Evolutionary conservation across 1,140 invertebrate genomes (phyloP), one percentile per base, ranked within the genome.

Genomic region (Drosophila suzukii): DNA sequence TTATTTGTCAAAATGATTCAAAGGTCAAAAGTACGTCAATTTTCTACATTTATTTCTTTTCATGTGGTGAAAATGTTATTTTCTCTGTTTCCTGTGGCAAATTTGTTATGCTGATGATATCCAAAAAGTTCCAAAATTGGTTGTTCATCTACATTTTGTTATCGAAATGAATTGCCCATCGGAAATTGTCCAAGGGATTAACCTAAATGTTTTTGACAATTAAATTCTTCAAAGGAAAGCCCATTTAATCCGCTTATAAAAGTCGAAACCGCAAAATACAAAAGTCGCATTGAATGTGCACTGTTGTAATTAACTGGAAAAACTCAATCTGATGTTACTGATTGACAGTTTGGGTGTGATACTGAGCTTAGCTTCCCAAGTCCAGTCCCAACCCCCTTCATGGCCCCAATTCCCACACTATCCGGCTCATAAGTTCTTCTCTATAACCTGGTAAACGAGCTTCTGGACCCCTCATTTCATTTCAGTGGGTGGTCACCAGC

Each of bases 261-360:
- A 17, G 8, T 27, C n/a, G 15, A 13, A 17, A 57, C 51, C 43
- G 51, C 67, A 71, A 39, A 38, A 38, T 30, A 20, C 43, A 57
- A 36, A 39, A 50, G 36, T 20, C 12, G 36, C 51, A 36, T 50
- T 41, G 39, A 30, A 38, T 41, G 27, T 38, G 51, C n/a, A 71
- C 38, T 57, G 38, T 43, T 50, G 38, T 58, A 58, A 72, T 58
- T 36, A 55, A 15, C 20, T 51, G 46, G 15, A 7, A 61, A 38
- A 30, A 62, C 20, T 17, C 17, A 50, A 17, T 27, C 24, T 24
- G 36, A 30, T 30, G 15, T 36, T 3, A 4, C 34, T 54, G 13
- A 34, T 34, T 51, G 24, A 6, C 32, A 34, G 32, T 34, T 32
- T 8, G 32, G 32, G 8, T 34, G 10, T 34, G 32, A 8, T 8